Percentiles rank a stretch among this genome's conserved stretches.
These are phyloP conservation scores for Zaprionus inermis DNA, from an alignment of 1,140 invertebrate genomes.

Conservation along the genomic window DNA sequence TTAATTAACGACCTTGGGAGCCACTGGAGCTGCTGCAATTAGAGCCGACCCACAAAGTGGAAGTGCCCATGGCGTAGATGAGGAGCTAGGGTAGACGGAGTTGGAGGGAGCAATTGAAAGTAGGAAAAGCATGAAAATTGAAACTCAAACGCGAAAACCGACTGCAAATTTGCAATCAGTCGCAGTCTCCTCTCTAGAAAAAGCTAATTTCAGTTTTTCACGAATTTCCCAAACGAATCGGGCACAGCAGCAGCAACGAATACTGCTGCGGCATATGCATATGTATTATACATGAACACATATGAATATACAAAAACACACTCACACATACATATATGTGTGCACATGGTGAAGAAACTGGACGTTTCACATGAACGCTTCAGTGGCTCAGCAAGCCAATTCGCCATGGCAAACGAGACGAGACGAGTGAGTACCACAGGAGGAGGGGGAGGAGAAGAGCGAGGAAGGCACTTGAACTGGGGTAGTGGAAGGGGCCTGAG, in stretches of 20 bases:
- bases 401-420: constrained; percentile 51
- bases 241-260: constrained; percentile 46
- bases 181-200: constrained; percentile 31
- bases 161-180: constrained; percentile 60
- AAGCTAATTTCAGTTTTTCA: constrained; percentile 78
- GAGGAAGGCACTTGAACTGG: background rate
- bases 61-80: constrained; percentile 21
- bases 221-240: constrained; percentile 78
- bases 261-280: constrained; percentile 16
- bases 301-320: constrained; percentile 18
- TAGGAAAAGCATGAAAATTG: constrained; percentile 8
- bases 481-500: background rate
- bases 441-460: background rate
- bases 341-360: constrained; percentile 65
- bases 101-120: background rate
- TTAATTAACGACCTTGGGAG: constrained; percentile 73
- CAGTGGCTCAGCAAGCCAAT: constrained; percentile 62
- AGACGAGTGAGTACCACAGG: constrained; percentile 3
- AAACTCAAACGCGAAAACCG: constrained; percentile 43
- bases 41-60: constrained; percentile 33
- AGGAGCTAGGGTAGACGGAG: background rate
- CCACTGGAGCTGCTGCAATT: constrained; percentile 48
- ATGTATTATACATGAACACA: constrained; percentile 45
- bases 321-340: constrained; percentile 39
- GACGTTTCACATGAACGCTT: constrained; percentile 83